These are phyloP conservation scores for Holacanthella duospinosa DNA, from an alignment of 2,888 invertebrate species.

Conservation along the genomic window DNA sequence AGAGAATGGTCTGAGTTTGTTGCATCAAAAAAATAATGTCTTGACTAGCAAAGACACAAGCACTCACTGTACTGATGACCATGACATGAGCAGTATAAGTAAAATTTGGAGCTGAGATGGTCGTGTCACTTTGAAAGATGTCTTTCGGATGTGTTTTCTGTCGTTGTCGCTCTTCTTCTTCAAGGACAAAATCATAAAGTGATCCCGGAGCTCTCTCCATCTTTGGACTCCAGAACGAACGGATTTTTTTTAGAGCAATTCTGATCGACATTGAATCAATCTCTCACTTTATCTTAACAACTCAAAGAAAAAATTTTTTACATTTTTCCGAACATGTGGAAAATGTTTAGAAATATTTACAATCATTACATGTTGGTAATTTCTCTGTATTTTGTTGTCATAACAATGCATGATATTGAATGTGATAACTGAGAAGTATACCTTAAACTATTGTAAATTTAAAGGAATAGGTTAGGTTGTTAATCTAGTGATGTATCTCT, in stretches of 20 bases:
- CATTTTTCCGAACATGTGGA: too few relatives aligned
- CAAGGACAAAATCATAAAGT: neutral
- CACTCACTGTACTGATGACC: neutral
- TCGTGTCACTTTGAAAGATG: neutral
- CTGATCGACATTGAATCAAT: too few relatives aligned
- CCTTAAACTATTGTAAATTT: too few relatives aligned
- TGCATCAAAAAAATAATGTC: neutral
- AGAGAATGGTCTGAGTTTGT: neutral
- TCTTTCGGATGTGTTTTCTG: neutral
- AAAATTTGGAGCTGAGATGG: neutral
- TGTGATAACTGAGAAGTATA: too few relatives aligned
- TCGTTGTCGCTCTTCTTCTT: neutral
- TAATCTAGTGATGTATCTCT: too few relatives aligned
- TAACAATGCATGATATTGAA: too few relatives aligned
- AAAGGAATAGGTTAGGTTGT: too few relatives aligned
- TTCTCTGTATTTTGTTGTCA: too few relatives aligned
- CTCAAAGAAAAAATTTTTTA: too few relatives aligned
- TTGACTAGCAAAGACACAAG: neutral
- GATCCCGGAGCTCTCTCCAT: neutral
- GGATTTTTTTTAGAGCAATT: neutral
- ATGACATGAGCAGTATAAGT: neutral
- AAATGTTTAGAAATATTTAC: too few relatives aligned
- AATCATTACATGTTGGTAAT: too few relatives aligned
- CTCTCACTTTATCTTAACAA: too few relatives aligned
- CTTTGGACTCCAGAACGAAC: neutral